phyloP scores from a whole-genome alignment of 2,888 invertebrate genomes.

The Euproctis similis region DNA sequence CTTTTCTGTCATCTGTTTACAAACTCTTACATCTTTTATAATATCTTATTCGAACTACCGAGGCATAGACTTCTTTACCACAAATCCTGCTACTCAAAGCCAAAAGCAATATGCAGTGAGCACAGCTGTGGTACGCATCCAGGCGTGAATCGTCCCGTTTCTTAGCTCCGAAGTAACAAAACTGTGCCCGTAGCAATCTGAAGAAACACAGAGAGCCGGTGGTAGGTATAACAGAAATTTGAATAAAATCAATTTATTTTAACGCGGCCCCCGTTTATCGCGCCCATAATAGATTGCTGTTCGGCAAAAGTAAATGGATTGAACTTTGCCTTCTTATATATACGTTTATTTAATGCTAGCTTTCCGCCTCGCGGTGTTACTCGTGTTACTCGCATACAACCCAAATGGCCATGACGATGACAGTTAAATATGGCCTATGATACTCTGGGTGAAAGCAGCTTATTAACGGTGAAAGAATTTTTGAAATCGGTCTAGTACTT shows the following conservation, averaged over 20 bases:
- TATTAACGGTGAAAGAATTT: no score
- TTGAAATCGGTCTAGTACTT: no score
- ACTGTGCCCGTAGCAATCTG: constrained; percentile 53
- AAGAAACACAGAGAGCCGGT: constrained; percentile 54
- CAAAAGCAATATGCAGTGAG: background rate
- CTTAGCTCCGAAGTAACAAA: constrained; percentile 24
- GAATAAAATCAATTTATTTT: constrained; percentile 75
- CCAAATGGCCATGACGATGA: no score
- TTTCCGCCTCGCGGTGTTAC: no score
- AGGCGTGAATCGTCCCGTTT: constrained; percentile 5
- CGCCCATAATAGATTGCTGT: constrained; percentile 61
- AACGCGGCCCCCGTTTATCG: constrained; percentile 63
- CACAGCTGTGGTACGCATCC: constrained; percentile 23
- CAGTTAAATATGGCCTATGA: no score
- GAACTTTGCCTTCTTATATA: constrained; percentile 23
- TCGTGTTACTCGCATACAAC: no score
- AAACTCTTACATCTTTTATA: no score
- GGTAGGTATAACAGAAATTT: constrained; percentile 71
- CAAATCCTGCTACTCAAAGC: no score
- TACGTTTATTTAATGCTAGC: constrained; percentile 14
- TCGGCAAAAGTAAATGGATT: constrained; percentile 48
- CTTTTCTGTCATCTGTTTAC: no score
- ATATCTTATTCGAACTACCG: no score
- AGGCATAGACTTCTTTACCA: no score
- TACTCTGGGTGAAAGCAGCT: no score